Evolutionary conservation across 2,113 vertebrate genomes (phyloP).

Genomic region (Toxotes jaculatrix): DNA sequence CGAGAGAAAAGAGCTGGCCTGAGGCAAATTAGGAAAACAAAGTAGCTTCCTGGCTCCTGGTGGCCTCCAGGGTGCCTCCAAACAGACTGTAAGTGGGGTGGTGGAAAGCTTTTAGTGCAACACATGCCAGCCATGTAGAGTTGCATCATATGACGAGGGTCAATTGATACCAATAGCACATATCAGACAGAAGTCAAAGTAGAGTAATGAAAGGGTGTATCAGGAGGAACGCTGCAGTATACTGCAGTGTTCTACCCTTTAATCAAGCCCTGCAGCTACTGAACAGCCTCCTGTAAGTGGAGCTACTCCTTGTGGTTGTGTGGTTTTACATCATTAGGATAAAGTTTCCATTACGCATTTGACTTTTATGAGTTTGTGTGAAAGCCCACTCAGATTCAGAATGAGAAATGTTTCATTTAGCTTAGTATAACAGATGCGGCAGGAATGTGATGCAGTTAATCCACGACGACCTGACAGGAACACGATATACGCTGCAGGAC

Average conservation of each 20-base stretch:
- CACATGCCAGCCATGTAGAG: neutral
- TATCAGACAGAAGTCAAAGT: neutral
- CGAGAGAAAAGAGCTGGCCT: neutral
- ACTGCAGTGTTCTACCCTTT: neutral
- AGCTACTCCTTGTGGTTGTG: neutral
- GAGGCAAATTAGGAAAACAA: slow-evolving; percentile 7
- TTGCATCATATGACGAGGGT: neutral
- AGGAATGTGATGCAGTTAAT: slow-evolving; percentile 13
- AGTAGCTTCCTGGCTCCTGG: neutral
- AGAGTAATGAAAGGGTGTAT: neutral
- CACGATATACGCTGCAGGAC: neutral
- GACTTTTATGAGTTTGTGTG: slow-evolving; percentile 31
- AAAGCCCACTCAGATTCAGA: slow-evolving; percentile 22
- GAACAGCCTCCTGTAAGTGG: neutral
- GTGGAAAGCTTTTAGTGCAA: neutral
- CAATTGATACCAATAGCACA: neutral
- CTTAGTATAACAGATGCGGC: slow-evolving; percentile 27
- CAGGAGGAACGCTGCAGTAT: no score
- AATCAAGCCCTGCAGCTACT: slow-evolving; percentile 2
- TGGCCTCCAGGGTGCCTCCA: neutral
- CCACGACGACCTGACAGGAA: neutral
- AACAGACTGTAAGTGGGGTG: neutral
- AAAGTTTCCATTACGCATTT: slow-evolving; percentile 23
- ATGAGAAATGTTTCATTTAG: slow-evolving; percentile 33
- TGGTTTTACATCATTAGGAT: slow-evolving; percentile 12